Evolutionary conservation across 2,113 vertebrate species (phyloP).

Genomic region (Columbina picui): DNA sequence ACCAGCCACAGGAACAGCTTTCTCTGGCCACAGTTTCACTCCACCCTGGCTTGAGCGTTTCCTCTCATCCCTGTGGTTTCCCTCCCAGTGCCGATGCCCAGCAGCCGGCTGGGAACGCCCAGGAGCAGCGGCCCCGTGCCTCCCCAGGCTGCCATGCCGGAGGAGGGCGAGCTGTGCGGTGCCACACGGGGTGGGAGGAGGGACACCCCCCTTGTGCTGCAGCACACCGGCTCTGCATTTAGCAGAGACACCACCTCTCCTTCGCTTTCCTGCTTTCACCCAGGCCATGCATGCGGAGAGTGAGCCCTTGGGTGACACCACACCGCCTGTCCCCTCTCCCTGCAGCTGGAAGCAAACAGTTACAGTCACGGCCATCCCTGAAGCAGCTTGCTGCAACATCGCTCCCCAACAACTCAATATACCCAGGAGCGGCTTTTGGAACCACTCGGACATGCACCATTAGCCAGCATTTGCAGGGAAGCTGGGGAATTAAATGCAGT

Average conservation of each 20-base stretch:
- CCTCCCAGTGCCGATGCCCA: not conserved
- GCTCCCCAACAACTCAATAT: rapidly evolving
- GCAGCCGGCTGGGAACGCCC: not conserved
- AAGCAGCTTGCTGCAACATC: not conserved
- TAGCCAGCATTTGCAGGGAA: not conserved
- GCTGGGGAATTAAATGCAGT: not conserved
- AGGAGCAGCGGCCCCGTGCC: not conserved
- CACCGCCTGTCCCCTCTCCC: rapidly evolving
- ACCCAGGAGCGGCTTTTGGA: not conserved
- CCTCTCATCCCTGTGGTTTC: slow-evolving; percentile 5
- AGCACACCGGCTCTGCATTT: rapidly evolving
- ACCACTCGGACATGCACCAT: not conserved
- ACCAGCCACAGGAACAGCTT: not conserved
- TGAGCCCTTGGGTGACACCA: rapidly evolving
- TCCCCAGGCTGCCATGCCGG: rapidly evolving
- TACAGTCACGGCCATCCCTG: not conserved
- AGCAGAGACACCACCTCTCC: not conserved
- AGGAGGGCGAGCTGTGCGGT: not conserved
- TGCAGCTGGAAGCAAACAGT: rapidly evolving
- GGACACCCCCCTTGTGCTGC: not conserved
- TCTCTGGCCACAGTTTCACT: not conserved
- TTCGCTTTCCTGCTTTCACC: rapidly evolving
- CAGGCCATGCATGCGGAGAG: rapidly evolving
- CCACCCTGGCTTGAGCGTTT: slow-evolving; percentile 11
- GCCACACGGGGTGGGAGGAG: not conserved